phyloP scores from a whole-genome alignment of 2,113 vertebrate species.

The Mustelus asterias region DNA sequence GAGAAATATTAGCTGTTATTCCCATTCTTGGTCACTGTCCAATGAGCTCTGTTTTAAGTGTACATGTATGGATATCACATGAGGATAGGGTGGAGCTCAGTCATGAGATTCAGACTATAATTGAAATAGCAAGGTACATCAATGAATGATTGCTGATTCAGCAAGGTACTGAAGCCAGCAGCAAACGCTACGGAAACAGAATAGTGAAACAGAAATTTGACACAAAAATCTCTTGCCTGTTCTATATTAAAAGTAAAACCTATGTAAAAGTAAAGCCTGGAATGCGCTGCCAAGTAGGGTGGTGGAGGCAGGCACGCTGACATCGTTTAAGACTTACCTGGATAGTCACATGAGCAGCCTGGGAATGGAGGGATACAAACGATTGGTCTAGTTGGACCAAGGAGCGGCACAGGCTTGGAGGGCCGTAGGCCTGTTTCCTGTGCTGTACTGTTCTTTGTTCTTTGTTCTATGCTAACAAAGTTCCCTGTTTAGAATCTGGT shows the following conservation, averaged over 20 bases:
- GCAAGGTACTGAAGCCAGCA: neutral
- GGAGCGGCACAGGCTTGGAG: too few species aligned
- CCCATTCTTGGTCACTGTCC: neutral
- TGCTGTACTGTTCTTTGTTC: too few species aligned
- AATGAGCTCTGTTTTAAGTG: neutral
- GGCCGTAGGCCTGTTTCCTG: too few species aligned
- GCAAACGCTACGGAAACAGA: neutral
- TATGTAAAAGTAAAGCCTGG: too few species aligned
- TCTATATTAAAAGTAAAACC: neutral
- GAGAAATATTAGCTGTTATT: neutral
- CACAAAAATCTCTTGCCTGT: neutral
- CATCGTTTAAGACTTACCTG: too few species aligned
- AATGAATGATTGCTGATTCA: neutral
- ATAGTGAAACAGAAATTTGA: neutral
- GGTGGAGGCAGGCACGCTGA: too few species aligned
- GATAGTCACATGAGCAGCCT: too few species aligned
- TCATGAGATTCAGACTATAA: neutral
- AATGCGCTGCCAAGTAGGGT: too few species aligned
- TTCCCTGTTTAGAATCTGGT: neutral
- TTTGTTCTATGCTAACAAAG: neutral
- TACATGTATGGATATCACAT: neutral
- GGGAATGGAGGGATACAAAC: too few species aligned
- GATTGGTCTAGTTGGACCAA: too few species aligned
- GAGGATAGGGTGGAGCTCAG: neutral
- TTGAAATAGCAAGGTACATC: neutral